Evolutionary conservation across 1,140 invertebrate species (phyloP), one percentile per base, ranked within the genome.

Genomic region (Aphaenogaster rudis): DNA sequence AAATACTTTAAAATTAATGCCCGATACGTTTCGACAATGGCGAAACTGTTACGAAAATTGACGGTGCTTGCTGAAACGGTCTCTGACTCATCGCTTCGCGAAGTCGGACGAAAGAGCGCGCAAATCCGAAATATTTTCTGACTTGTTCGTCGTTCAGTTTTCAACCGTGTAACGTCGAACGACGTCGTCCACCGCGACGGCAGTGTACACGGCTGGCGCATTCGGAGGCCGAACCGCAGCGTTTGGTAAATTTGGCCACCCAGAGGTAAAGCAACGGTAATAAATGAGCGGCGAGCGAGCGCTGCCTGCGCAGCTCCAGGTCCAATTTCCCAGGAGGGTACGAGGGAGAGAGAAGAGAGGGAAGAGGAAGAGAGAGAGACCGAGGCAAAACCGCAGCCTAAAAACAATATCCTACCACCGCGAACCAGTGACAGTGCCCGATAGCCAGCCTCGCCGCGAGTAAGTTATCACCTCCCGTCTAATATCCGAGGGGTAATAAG

Each of bases 391-490:
- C 94, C 94, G 90, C 94, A 95, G 92, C 93, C 93, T 94, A 95
- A 95, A 95, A 95, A 94, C 94, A 94, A 94, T 94, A 94, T 94
- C 92, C 93, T 93, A 90, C 93, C 92, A 92, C 84, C 90, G 90
- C 91, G 86, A 74, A 61, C 91, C 86, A 89, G 91, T 90, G 92
- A 93, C 93, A 92, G 91, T 91, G 86, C 67, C 85, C 92, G 92
- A 94, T 93, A 92, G 93, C 89, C 71, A 74, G 45, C 61, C 64
- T 91, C 87, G 86, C 87, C 86, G 85, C 88, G 87, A 88, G 88
- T 93, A 92, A 91, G 89, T 90, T 89, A 88, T 89, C 88, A 88
- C 78, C 89, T 86, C 87, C 82, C 85, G 87, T 88, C 91, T 92
- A 92, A 90, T 90, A 86, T 91, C 88, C 86, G 89, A 91, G 86